Evolutionary conservation across 1,140 invertebrate species (phyloP).

Genomic region (Penaeus japonicus): DNA sequence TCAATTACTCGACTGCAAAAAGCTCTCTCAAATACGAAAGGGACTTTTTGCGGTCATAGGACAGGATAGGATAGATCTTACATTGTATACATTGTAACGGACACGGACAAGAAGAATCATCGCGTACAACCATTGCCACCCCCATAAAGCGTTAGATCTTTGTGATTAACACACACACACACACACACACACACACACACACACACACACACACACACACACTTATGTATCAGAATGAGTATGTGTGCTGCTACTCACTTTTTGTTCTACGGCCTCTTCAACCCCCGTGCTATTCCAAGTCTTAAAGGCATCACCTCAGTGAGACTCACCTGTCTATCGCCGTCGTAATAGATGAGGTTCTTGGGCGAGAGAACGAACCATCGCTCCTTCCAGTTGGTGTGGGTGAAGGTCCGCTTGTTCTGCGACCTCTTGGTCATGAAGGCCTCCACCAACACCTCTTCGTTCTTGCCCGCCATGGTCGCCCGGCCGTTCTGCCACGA

Average conservation of each 20-base stretch:
- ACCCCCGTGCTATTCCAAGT: not conserved
- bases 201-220: too few relatives aligned
- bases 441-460: constrained; percentile 64
- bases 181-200: too few relatives aligned
- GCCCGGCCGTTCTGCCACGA: not conserved
- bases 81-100: too few relatives aligned
- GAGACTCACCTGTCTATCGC: constrained; percentile 75
- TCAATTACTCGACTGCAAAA: too few relatives aligned
- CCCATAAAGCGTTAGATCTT: too few relatives aligned
- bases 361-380: constrained; percentile 82
- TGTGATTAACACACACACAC: too few relatives aligned
- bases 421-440: constrained; percentile 87
- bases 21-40: too few relatives aligned
- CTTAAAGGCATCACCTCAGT: not conserved
- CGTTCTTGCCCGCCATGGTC: constrained; percentile 42
- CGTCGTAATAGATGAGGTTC: constrained; percentile 81
- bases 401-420: constrained; percentile 85
- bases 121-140: too few relatives aligned
- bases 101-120: too few relatives aligned
- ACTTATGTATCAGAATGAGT: too few relatives aligned
- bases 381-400: constrained; percentile 83
- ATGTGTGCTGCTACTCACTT: not conserved
- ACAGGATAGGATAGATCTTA: too few relatives aligned
- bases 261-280: not conserved
- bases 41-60: too few relatives aligned